Evolutionary conservation across 2,888 invertebrate genomes (phyloP).

Genomic region (Leucophenga montana): DNA sequence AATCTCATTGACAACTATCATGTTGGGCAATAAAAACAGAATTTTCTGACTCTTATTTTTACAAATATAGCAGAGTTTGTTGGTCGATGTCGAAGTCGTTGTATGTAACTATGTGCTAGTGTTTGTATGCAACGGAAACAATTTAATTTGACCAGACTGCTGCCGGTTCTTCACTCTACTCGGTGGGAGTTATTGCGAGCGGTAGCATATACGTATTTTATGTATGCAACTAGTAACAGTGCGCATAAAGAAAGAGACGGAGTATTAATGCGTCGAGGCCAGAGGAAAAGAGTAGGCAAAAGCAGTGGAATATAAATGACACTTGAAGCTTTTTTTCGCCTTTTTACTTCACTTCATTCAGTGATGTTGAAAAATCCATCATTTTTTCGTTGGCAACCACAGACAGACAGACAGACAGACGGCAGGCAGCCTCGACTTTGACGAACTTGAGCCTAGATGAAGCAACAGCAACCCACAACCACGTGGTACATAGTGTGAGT

Average conservation of each 20-base stretch:
- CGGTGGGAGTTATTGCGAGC: conserved; percentile 13
- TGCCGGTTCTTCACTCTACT: conserved; percentile 28
- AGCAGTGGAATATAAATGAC: conserved; percentile 53
- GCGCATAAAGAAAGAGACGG: conserved; percentile 4
- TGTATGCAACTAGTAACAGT: background rate
- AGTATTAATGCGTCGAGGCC: no score
- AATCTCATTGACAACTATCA: conserved; percentile 49
- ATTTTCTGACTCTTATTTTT: no score
- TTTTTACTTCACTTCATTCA: background rate
- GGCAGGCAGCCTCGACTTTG: conserved; percentile 48
- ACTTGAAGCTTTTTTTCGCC: conserved; percentile 50
- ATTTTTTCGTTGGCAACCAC: conserved; percentile 23
- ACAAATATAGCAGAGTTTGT: background rate
- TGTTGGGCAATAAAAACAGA: conserved; percentile 49
- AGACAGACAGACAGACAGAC: conserved; percentile 30
- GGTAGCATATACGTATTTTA: conserved; percentile 13
- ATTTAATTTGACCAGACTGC: conserved; percentile 59
- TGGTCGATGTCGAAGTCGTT: background rate
- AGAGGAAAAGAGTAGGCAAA: background rate
- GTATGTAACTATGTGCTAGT: conserved; percentile 27
- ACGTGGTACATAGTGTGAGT: background rate
- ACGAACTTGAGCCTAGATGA: conserved; percentile 42
- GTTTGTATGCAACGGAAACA: conserved; percentile 53
- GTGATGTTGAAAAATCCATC: no score
- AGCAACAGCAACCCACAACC: no score